Evolutionary conservation across 2,113 vertebrate species (phyloP).

Genomic region (Thryonomys swinderianus): DNA sequence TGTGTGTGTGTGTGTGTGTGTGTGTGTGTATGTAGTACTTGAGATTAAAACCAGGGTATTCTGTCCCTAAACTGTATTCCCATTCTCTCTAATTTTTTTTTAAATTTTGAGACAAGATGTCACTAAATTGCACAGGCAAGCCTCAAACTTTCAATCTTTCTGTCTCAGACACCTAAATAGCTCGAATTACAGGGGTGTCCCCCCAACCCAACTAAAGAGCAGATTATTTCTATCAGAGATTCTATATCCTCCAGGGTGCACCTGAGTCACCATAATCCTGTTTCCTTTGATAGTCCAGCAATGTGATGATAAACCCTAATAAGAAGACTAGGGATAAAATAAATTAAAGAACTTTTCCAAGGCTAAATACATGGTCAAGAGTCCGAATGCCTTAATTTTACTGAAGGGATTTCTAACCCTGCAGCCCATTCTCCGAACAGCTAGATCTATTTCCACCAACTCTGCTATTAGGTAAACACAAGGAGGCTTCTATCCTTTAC

Average conservation of each 20-base stretch:
- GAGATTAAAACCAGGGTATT: neutral
- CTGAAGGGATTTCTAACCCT: neutral
- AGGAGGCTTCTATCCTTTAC: neutral
- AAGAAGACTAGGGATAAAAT: neutral
- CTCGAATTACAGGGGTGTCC: neutral
- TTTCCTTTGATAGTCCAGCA: neutral
- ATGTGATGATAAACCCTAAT: neutral
- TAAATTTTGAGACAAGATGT: neutral
- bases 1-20: neutral
- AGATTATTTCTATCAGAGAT: neutral
- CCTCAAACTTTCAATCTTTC: neutral
- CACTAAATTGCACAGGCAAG: neutral
- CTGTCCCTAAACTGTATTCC: neutral
- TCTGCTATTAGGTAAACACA: neutral
- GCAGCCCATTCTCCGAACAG: neutral
- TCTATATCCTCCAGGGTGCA: neutral
- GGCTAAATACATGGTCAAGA: neutral
- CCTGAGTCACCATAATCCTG: neutral
- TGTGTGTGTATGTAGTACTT: neutral
- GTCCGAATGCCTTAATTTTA: neutral
- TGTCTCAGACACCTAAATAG: neutral
- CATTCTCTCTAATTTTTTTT: neutral
- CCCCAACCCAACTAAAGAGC: neutral
- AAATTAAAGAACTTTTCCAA: neutral
- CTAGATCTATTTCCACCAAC: neutral